Evolutionary conservation across 1,140 invertebrate genomes (phyloP).

Genomic region (Glomeris maerens): DNA sequence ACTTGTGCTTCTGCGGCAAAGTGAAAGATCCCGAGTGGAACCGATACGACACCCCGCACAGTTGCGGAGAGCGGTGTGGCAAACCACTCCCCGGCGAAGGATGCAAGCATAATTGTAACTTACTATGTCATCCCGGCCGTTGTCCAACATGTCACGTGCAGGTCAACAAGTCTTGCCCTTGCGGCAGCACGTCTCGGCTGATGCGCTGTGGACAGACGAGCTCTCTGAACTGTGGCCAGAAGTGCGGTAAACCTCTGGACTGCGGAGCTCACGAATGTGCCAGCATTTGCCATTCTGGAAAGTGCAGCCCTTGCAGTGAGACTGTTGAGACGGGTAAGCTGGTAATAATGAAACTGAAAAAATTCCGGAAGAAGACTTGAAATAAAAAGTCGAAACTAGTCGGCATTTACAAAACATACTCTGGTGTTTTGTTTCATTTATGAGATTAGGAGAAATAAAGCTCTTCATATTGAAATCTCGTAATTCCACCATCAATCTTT

Average conservation of each 20-base stretch:
- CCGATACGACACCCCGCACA: constrained; percentile 62
- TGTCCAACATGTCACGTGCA: constrained; percentile 58
- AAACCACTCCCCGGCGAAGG: constrained; percentile 32
- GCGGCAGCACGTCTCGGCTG: constrained; percentile 31
- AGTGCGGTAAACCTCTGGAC: constrained; percentile 52
- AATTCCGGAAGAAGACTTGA: background rate
- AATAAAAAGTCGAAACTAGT: background rate
- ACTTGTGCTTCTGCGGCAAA: constrained; percentile 74
- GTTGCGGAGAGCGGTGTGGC: constrained; percentile 72
- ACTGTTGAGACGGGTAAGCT: constrained; percentile 39
- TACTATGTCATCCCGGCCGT: constrained; percentile 76
- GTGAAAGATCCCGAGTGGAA: constrained; percentile 51
- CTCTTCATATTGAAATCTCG: too few species aligned
- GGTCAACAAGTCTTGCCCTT: constrained; percentile 36
- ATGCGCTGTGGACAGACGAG: constrained; percentile 53
- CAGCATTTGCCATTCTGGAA: constrained; percentile 51
- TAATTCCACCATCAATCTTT: too few species aligned
- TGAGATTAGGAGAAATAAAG: too few species aligned
- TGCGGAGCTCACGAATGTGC: constrained; percentile 62
- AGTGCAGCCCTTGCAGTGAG: constrained; percentile 39
- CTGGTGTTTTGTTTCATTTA: background rate
- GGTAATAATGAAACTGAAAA: background rate
- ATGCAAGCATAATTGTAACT: constrained; percentile 68
- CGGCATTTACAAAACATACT: background rate
- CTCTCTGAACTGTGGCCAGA: constrained; percentile 51